These are phyloP conservation scores for Fundulus diaphanus DNA, from an alignment of 2,797 vertebrate species.

Conservation along the genomic window DNA sequence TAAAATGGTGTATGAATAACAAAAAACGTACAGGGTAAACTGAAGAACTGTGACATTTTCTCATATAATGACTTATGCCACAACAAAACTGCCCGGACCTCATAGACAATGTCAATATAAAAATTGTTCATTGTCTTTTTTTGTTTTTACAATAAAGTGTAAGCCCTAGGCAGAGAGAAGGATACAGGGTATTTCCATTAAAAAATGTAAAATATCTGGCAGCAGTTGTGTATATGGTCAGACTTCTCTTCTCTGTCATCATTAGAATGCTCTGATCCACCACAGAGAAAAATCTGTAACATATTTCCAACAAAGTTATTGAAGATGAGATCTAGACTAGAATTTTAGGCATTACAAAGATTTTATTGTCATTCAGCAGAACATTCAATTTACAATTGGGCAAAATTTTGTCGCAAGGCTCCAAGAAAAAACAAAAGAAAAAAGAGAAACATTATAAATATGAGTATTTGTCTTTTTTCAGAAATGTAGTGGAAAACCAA, in stretches of 20 bases:
- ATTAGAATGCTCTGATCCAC: background rate
- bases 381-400: no score
- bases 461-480: no score
- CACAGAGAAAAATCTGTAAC: background rate
- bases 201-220: no score
- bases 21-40: background rate
- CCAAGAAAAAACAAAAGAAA: no score
- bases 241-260: background rate
- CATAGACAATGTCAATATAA: background rate
- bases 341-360: no score
- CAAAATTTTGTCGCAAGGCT: no score
- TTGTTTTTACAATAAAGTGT: background rate
- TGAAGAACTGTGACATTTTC: background rate
- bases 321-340: background rate
- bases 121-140: background rate
- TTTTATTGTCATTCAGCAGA: no score
- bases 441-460: no score
- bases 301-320: background rate
- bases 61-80: background rate
- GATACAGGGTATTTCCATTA: background rate
- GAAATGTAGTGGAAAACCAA: no score
- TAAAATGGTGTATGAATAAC: background rate
- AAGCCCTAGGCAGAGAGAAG: background rate
- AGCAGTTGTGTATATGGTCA: background rate
- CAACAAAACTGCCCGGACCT: background rate